Percentiles rank a stretch among this genome's conserved stretches.
phyloP scores from a whole-genome alignment of 1,140 invertebrate genomes.

The Drosophila busckii region DNA sequence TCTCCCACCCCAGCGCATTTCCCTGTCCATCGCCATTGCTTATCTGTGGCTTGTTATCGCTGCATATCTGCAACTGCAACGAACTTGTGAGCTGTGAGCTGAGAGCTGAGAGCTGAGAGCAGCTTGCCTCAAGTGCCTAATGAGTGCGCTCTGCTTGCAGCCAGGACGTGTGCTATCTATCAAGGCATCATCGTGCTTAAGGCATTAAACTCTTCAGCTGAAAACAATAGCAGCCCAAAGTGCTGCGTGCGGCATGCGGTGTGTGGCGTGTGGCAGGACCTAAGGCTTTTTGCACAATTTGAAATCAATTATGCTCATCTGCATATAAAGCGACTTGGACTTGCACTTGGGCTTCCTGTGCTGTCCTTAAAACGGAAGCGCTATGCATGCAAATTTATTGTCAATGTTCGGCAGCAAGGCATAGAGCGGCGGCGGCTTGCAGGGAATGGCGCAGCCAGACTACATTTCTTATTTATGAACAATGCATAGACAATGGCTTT shows the following conservation, averaged over 20 bases:
- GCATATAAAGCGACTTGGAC: constrained; percentile 72
- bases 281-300: constrained; percentile 43
- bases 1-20: background rate
- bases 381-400: constrained; percentile 75
- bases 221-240: constrained; percentile 26
- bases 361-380: constrained; percentile 46
- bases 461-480: constrained; percentile 77
- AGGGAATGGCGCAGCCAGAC: constrained; percentile 32
- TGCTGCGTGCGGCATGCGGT: too few relatives aligned
- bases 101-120: too few relatives aligned
- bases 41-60: constrained; percentile 63
- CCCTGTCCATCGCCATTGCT: constrained; percentile 19
- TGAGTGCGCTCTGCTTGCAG: constrained; percentile 44
- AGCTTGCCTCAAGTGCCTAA: constrained; percentile 55
- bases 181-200: constrained; percentile 36
- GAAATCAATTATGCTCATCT: constrained; percentile 78
- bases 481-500: constrained; percentile 67
- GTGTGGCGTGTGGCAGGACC: too few relatives aligned
- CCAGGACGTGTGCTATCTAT: constrained; percentile 47
- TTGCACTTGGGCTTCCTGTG: constrained; percentile 31
- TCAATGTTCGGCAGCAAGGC: constrained; percentile 39
- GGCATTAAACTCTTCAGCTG: constrained; percentile 47
- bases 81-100: too few relatives aligned
- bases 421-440: constrained; percentile 23
- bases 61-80: constrained; percentile 41